phyloP scores from a whole-genome alignment of 2,888 invertebrate species.

The Pantelozetes paolii region DNA sequence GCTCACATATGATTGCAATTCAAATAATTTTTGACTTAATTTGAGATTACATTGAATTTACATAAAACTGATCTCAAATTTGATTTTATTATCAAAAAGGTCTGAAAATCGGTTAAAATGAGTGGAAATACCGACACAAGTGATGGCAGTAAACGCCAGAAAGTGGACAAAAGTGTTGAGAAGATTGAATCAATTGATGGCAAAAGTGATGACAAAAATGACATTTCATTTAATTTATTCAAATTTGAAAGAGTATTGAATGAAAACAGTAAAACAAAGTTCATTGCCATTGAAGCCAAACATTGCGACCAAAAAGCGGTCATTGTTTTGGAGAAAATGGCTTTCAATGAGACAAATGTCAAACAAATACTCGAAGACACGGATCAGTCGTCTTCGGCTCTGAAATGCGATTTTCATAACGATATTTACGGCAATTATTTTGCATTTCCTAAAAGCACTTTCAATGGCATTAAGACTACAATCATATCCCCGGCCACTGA shows the following conservation, averaged over 20 bases:
- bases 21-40: too few species aligned
- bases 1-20: too few species aligned
- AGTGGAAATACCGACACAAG: neutral
- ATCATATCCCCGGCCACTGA: conserved; percentile 89
- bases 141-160: neutral
- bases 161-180: neutral
- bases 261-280: conserved; percentile 34
- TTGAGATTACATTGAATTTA: too few species aligned
- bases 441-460: conserved; percentile 60
- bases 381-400: neutral
- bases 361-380: conserved; percentile 42
- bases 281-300: conserved; percentile 35
- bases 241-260: conserved; percentile 33
- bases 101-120: neutral
- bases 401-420: conserved; percentile 61
- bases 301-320: conserved; percentile 57
- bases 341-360: conserved; percentile 64
- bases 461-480: conserved; percentile 70
- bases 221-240: neutral
- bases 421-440: conserved; percentile 79
- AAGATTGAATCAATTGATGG: neutral
- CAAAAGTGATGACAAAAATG: neutral
- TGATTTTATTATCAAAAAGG: too few species aligned
- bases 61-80: too few species aligned
- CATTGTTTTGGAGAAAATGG: conserved; percentile 73